A percentile compares a stretch with the other conserved stretches of the same genome.
phyloP scores from a whole-genome alignment of 2,113 vertebrate species.

The Bettongia penicillata region DNA sequence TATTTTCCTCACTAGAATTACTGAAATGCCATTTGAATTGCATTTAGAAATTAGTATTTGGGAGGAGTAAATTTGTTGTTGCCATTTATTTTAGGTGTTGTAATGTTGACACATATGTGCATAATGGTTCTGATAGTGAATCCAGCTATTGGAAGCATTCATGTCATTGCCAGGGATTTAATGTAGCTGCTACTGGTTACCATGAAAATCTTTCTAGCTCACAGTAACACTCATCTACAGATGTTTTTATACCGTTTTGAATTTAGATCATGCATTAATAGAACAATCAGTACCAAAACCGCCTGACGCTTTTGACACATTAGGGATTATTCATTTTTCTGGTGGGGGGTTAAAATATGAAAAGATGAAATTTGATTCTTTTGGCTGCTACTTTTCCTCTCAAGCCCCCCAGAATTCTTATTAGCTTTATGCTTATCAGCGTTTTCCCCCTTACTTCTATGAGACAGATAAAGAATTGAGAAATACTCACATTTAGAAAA shows the following conservation, averaged over 20 bases:
- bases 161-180: slow-evolving; percentile 70
- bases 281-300: slow-evolving; percentile 66
- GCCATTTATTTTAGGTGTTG: slow-evolving; percentile 71
- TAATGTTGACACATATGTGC: slow-evolving; percentile 31
- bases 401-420: slow-evolving; percentile 64
- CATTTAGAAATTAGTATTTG: slow-evolving; percentile 48
- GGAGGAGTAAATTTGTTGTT: slow-evolving; percentile 63
- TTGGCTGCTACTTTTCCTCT: slow-evolving; percentile 56
- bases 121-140: slow-evolving; percentile 71
- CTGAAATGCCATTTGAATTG: slow-evolving; percentile 22
- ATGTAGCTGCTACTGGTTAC: slow-evolving; percentile 69
- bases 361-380: slow-evolving; percentile 68
- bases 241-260: slow-evolving; percentile 71
- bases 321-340: slow-evolving; percentile 79
- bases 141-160: slow-evolving; percentile 63
- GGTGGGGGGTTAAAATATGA: slow-evolving; percentile 61
- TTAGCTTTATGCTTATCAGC: slow-evolving; percentile 47
- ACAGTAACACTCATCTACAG: slow-evolving; percentile 63
- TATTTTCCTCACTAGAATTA: slow-evolving; percentile 22
- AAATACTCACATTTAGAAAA: not conserved
- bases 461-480: slow-evolving; percentile 15
- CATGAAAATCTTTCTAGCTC: slow-evolving; percentile 67
- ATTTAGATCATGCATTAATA: slow-evolving; percentile 68
- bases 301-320: slow-evolving; percentile 72
- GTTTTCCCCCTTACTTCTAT: slow-evolving; percentile 41